Evolutionary conservation across 1,140 invertebrate genomes (phyloP).

Genomic region (Phortica variegata): DNA sequence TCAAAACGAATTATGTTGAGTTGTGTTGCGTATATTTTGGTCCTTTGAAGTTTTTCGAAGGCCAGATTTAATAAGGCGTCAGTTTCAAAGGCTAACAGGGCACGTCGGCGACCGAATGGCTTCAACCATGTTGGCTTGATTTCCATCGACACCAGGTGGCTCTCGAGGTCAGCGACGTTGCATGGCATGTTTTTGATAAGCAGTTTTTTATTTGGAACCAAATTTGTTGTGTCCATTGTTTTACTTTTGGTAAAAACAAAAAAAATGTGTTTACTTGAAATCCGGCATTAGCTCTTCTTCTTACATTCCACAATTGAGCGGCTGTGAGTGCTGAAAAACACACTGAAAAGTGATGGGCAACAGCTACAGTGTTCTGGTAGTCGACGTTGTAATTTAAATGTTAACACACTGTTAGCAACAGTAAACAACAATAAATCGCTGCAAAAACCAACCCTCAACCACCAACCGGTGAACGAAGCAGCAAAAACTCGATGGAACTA

Average conservation of each 20-base stretch:
- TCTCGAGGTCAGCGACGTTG: constrained; percentile 30
- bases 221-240: neutral
- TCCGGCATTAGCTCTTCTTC: constrained; percentile 74
- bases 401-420: too few species aligned
- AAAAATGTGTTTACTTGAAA: constrained; percentile 61
- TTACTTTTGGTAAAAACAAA: neutral
- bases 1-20: constrained; percentile 27
- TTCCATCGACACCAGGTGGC: constrained; percentile 29
- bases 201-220: constrained; percentile 26
- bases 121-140: constrained; percentile 26
- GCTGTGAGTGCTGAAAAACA: too few species aligned
- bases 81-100: constrained; percentile 27
- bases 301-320: constrained; percentile 74
- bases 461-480: too few species aligned
- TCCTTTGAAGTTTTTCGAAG: constrained; percentile 21
- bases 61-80: constrained; percentile 22
- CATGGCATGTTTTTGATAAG: constrained; percentile 45
- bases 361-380: too few species aligned
- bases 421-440: too few species aligned
- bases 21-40: constrained; percentile 31
- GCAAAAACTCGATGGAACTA: too few species aligned
- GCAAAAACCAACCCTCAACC: too few species aligned
- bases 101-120: constrained; percentile 30
- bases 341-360: too few species aligned
- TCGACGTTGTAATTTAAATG: too few species aligned